Conservation (phyloP, 2,797 vertebrate species). For the Glyptemys insculpta region DNA sequence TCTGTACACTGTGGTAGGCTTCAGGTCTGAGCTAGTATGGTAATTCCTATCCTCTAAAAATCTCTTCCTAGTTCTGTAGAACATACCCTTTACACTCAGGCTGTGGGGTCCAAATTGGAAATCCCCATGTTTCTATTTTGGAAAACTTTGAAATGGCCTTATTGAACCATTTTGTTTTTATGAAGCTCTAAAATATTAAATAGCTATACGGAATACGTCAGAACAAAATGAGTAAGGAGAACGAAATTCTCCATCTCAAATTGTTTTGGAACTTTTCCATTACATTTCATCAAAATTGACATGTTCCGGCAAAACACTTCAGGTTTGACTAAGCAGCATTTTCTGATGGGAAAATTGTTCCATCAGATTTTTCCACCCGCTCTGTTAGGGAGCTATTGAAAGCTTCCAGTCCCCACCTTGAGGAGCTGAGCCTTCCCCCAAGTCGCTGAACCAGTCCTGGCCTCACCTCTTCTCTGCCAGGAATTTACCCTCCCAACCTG, state of each 20-base stretch:
- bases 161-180: not conserved
- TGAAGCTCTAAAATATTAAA: not conserved
- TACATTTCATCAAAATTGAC: not conserved
- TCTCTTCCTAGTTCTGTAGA: not conserved
- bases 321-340: not conserved
- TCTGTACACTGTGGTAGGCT: not conserved
- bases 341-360: not conserved
- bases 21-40: not conserved
- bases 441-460: not conserved
- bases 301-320: not conserved
- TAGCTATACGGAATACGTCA: not conserved
- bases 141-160: not conserved
- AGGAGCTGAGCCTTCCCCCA: not conserved
- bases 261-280: not conserved
- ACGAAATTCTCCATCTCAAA: not conserved
- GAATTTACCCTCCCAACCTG: not conserved
- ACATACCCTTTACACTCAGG: not conserved
- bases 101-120: not conserved
- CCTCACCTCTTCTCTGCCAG: not conserved
- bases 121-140: not conserved
- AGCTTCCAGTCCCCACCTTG: not conserved
- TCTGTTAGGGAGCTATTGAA: not conserved
- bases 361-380: not conserved
- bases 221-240: not conserved
- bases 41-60: not conserved